Percentiles rank a stretch among this genome's conserved stretches.
Evolutionary conservation across 2,797 vertebrate species (phyloP).

Genomic region (Esox lucius): DNA sequence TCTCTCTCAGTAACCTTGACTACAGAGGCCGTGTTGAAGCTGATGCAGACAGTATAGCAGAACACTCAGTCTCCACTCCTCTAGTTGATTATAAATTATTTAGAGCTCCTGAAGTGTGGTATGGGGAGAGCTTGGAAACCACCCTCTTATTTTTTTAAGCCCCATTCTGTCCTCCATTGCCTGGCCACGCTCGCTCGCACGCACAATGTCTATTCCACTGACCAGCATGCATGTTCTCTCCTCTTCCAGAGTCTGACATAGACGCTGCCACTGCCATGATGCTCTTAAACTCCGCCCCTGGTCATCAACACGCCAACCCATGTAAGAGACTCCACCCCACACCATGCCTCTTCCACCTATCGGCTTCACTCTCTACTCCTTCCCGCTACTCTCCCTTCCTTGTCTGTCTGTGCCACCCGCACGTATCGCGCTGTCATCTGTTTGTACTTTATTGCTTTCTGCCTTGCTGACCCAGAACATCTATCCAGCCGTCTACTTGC

Average conservation of each 20-base stretch:
- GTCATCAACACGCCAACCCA: slow-evolving; percentile 93
- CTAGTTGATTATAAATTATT: slow-evolving; percentile 78
- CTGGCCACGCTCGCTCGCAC: slow-evolving; percentile 33
- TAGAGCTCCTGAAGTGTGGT: slow-evolving; percentile 73
- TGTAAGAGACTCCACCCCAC: slow-evolving; percentile 82
- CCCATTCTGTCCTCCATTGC: slow-evolving; percentile 52
- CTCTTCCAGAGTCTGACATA: slow-evolving; percentile 96
- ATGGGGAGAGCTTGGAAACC: slow-evolving; percentile 40
- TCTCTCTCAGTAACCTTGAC: slow-evolving; percentile 86
- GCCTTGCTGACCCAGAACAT: slow-evolving; percentile 1
- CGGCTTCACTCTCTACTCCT: neutral
- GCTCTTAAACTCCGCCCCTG: slow-evolving; percentile 98
- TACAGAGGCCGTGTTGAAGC: slow-evolving; percentile 75
- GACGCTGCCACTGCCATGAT: slow-evolving; percentile 99
- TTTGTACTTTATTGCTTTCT: slow-evolving; percentile 10
- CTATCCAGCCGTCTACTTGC: neutral
- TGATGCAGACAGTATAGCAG: slow-evolving; percentile 55
- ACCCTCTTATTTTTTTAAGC: slow-evolving; percentile 38
- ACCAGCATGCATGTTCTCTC: slow-evolving; percentile 81
- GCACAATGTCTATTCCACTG: slow-evolving; percentile 48
- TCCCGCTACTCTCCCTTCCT: slow-evolving; percentile 17
- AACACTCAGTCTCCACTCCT: slow-evolving; percentile 72
- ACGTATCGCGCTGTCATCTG: slow-evolving; percentile 6
- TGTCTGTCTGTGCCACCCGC: neutral
- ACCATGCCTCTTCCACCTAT: slow-evolving; percentile 47